These are phyloP conservation scores for Kryphioiulus occultus DNA, from an alignment of 2,888 invertebrate genomes.

Conservation along the genomic window DNA sequence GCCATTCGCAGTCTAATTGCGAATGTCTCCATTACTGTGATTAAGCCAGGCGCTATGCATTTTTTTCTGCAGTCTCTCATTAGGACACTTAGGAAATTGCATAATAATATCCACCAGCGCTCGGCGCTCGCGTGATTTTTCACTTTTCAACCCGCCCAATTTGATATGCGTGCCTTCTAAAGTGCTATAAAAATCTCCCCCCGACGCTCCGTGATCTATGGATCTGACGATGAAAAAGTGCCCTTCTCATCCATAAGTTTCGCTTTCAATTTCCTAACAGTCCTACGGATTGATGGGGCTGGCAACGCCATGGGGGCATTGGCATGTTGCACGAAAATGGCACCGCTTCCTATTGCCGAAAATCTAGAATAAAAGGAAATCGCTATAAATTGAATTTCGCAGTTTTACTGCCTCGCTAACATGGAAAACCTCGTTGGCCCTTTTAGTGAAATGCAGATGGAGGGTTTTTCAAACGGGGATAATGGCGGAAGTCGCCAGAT, in stretches of 20 bases:
- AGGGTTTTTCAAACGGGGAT: background rate
- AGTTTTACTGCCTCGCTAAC: background rate
- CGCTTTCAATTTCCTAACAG: background rate
- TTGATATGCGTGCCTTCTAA: slow-evolving; percentile 13
- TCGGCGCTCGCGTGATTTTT: background rate
- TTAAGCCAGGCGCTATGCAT: background rate
- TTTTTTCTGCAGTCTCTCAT: background rate
- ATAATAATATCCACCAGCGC: background rate
- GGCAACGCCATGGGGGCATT: background rate
- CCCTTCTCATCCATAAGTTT: slow-evolving; percentile 22
- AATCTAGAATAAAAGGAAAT: background rate
- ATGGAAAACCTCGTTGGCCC: background rate
- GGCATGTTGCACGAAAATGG: slow-evolving; percentile 9
- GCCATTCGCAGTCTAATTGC: background rate
- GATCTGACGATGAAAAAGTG: background rate
- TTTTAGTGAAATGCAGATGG: slow-evolving; percentile 12
- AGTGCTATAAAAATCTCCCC: slow-evolving; percentile 26
- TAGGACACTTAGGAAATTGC: slow-evolving; percentile 31
- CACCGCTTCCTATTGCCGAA: background rate
- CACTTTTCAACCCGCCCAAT: slow-evolving; percentile 24
- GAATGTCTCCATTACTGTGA: slow-evolving; percentile 19
- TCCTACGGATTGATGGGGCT: background rate
- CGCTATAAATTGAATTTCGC: background rate
- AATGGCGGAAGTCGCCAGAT: no score
- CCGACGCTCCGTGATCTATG: background rate